These are phyloP conservation scores for Cremastobaeus sp. DNA, from an alignment of 2,888 invertebrate species.

Conservation along the genomic window DNA sequence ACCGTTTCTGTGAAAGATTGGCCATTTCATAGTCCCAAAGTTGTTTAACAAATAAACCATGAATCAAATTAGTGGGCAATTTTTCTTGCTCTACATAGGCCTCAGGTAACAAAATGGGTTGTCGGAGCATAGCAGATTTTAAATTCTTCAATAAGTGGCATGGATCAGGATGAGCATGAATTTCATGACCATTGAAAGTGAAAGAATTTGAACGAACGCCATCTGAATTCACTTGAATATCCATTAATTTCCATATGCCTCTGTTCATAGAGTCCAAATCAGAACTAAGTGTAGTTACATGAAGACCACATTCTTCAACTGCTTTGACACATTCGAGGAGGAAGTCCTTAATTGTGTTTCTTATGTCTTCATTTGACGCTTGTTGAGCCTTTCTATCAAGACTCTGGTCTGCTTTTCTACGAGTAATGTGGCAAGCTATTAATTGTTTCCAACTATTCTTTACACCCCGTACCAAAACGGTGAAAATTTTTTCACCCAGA, in stretches of 20 bases:
- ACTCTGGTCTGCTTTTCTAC: constrained; percentile 2
- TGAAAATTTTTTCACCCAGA: constrained; percentile 15
- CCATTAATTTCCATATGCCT: constrained; percentile 2
- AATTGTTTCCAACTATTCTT: constrained; percentile 27
- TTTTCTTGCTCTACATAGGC: background rate
- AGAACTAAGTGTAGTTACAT: background rate
- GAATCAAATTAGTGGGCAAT: constrained; percentile 10
- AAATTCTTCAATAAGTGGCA: constrained; percentile 24
- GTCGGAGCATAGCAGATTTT: constrained; percentile 17
- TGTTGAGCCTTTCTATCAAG: background rate
- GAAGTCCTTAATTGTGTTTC: constrained; percentile 8
- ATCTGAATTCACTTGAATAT: constrained; percentile 1
- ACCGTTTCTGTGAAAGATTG: constrained; percentile 5
- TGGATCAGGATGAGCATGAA: constrained; percentile 11
- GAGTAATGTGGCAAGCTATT: constrained; percentile 26
- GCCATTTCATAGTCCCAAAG: too few species aligned
- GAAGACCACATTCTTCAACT: constrained; percentile 12
- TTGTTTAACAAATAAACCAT: background rate
- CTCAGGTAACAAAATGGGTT: constrained; percentile 12
- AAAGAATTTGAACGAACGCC: constrained; percentile 4
- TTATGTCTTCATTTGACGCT: background rate
- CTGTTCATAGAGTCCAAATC: constrained; percentile 16
- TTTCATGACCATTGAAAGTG: constrained; percentile 2
- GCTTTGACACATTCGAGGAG: constrained; percentile 9
- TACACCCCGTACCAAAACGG: constrained; percentile 13